Base-by-base conservation (phyloP, 1,140 invertebrate species). In the Heterodera schachtii region DNA sequence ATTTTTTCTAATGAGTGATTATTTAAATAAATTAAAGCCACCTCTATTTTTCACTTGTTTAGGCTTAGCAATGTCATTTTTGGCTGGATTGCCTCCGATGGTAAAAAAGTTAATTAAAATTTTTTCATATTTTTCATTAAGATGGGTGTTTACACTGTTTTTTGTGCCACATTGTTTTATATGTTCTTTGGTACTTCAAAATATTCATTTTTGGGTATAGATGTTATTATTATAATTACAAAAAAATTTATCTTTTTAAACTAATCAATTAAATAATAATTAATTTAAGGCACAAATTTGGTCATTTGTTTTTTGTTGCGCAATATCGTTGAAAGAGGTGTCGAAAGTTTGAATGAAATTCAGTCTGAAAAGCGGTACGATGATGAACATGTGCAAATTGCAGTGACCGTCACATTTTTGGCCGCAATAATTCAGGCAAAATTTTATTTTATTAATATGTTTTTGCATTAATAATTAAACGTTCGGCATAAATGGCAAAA, bases 21-120 rank as follows among this genome's bases (percentile, higher is more conserved):
- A 52, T 52, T 52, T 6, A 0, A 31, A 31, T 0, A 31, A 31
- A 31, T 31, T 0, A 31, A 31, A 31, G 31, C 31, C 31, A 31
- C 31, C 31, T 31, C 31, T 31, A 31, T 31, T 31, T 31, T 31
- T 31, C 11, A 16, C 19, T 83, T 82, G 67, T 82, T 75, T 73
- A 95, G 95, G 95, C 80, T 95, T 97, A 94, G 95, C 95, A 0
- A 98, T 97, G 91, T 95, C 95, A 8, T 90, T 97, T 75, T 90
- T 98, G 70, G 95, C 94, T 0, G 94, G 94, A 81, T 93, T 97
- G 1, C 93, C 94, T 0, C 94, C 96, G 0, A 94, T 97, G 52
- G 66, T 49, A 64, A 64, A 19, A 19, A 64, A 8, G 16, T 64
- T 19, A 64, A 16, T 60, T 19, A 16, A 16, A 16, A 16, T 64